Base-by-base conservation (phyloP, 2,113 vertebrate genomes). In the Odocoileus hemionus region DNA sequence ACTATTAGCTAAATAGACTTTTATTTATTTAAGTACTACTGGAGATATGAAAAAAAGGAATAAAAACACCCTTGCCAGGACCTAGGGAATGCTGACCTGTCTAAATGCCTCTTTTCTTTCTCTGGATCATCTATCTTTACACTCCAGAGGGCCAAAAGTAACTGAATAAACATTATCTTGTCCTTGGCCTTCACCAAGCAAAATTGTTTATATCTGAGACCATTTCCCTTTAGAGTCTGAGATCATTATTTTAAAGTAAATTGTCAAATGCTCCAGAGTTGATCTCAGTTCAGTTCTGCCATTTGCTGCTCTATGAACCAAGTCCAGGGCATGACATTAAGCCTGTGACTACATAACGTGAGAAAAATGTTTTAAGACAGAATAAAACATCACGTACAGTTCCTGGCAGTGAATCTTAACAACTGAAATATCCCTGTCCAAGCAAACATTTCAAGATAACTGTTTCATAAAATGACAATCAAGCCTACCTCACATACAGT, bases 121-220 rank as follows among this genome's bases (percentile, higher is more conserved):
- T 94, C 82, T 43, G 33, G 88, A 82, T 96, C 97, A 96, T 97
- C 95, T 74, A 16, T 97, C 92, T 98, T 94, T 88, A 93, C 67
- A 97, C 94, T 96, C 94, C 19, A 7, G 94, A 97, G 96, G 60
- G 80, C 84, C 86, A 76, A 95, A 92, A 95, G 60, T 94, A 94
- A 96, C 91, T 97, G 97, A 95, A 98, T 98, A 98, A 97, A 97
- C 95, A 98, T 94, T 94, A 96, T 96, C 97, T 96, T 96, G 85
- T 96, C 96, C 97, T 98, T 96, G 91, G 91, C 85, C 93, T 96
- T 96, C 95, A 97, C 93, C 91, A 91, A 83, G 76, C 82, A 91
- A 88, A 97, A 96, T 28, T 92, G 93, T 95, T 98, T 97, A 57
- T 96, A 80, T 94, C 93, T 94, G 88, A 98, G 60, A 58, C 95